These are phyloP conservation scores for Leptestheria dahalacensis DNA, from an alignment of 1,140 invertebrate genomes.

Conservation along the genomic window DNA sequence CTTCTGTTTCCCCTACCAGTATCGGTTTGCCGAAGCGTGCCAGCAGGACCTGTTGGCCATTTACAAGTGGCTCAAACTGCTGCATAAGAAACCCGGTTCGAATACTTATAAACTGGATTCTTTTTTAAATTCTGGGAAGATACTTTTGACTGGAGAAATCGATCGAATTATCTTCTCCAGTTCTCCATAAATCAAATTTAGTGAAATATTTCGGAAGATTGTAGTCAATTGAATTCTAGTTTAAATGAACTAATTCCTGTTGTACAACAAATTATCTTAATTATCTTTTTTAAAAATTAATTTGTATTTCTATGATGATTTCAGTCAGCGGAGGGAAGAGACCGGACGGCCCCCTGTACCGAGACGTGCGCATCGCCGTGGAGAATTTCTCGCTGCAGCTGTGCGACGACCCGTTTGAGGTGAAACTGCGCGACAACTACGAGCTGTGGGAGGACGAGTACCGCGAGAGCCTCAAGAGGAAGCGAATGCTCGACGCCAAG, in stretches of 20 bases:
- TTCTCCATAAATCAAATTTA: not conserved
- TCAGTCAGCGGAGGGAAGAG: slow-evolving; percentile 43
- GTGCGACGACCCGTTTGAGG: slow-evolving; percentile 95
- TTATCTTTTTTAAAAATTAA: too few species aligned
- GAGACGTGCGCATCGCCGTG: slow-evolving; percentile 19
- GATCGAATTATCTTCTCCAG: slow-evolving; percentile 1
- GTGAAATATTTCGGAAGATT: not conserved
- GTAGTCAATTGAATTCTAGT: too few species aligned
- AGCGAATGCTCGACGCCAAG: slow-evolving; percentile 75
- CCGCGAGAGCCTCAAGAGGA: slow-evolving; percentile 82
- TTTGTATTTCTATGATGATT: too few species aligned
- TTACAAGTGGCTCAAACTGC: slow-evolving; percentile 80
- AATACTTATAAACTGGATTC: slow-evolving; percentile 4
- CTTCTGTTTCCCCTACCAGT: slow-evolving; percentile 77
- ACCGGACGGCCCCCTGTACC: slow-evolving; percentile 1
- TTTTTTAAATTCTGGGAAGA: slow-evolving; percentile 7
- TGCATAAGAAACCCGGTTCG: slow-evolving; percentile 43
- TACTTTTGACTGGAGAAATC: too few species aligned
- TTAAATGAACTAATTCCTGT: too few species aligned
- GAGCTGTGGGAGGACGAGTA: slow-evolving; percentile 92
- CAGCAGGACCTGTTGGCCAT: slow-evolving; percentile 79
- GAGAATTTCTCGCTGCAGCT: slow-evolving; percentile 67
- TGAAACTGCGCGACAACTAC: slow-evolving; percentile 87
- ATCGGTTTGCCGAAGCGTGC: slow-evolving; percentile 82
- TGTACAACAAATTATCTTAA: too few species aligned